Base-by-base conservation (phyloP, 2,888 invertebrate species). In the Eilema griseolum region DNA sequence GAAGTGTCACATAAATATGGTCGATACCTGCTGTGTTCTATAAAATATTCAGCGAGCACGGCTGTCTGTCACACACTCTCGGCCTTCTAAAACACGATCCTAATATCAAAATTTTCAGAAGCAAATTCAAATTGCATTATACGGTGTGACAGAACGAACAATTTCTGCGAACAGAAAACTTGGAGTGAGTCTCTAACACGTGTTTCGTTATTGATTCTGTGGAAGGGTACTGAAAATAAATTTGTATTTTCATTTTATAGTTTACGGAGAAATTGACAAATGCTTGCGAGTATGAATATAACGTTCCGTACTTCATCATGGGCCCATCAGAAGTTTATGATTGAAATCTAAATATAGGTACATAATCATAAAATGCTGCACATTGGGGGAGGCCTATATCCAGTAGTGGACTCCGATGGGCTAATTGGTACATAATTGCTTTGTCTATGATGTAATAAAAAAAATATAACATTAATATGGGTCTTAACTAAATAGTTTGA, bases 141-240 rank as follows among this genome's bases (percentile, higher is more conserved):
- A 71, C 70, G 65, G 74, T 76, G 74, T 74, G 71, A 74, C 57
- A 63, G 71, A 66, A 28, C 0, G 64, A 67, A 74, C 70, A 75
- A 79, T 72, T 84, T 84, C 84, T 75, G 69, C 66, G 84, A 83
- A 84, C 73, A 81, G 77, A 81, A 83, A 82, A 81, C 76, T 76
- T 64, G 33, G 62, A 69, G 79, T 73, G 68, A 65, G 74, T 73
- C 75, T 61, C 70, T 74, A 70, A 77, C 84, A 82, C 79, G 79
- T 83, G 84, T 79, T 76, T 74, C 71, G 72, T 78, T 81, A 84
- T 84, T 78, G 84, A 83, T 84, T 84, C 84, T 73, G 62, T 75
- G 80, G 77, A 84, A 78, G 70, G 76, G 76, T 60, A 79, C 77
- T 76, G 67, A 79, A 80, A 83, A 82, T 83, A 79, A 83, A 79